Base-by-base conservation (phyloP, 2,113 vertebrate species). In the Xiphorhynchus elegans region DNA sequence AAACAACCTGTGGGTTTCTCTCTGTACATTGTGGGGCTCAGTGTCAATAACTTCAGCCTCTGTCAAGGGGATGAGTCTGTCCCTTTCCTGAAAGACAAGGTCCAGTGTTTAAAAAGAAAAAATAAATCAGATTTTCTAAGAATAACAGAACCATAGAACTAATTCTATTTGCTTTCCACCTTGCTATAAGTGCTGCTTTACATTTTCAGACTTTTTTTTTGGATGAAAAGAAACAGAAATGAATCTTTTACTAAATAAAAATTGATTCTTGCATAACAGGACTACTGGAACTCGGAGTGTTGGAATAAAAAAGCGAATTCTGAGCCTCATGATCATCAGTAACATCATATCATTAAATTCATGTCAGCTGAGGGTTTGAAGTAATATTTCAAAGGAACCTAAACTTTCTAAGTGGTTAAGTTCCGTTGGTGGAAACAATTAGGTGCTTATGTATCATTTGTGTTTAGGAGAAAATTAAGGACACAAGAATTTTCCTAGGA, bases 191-290 rank as follows among this genome's bases (percentile, higher is more conserved):
- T 37, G 35, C 47, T 90, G 13, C 50, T 90, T 85, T 63, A 77
- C 7, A 46, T 77, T 92, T 79, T 55, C 25, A 33, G 53, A 24
- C 3, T 35, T 35, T 67, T 90, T 87, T 88, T 82, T 42, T 55
- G 42, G 10, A 50, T 77, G 17, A 39, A 86, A 26, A 13, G 17
- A 39, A 86, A 25, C 13, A 92, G 53, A 70, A 95, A 39, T 1
- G 77, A 68, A 68, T 81, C 26, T 80, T 82, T 77, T n/a, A 53
- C 50, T 77, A 77, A 77, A 89, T 93, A 92, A 92, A 92, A 96
- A 77, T 77, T 55, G 59, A 80, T 81, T 33, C 42, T 84, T 92
- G 26, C 35, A 39, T 77, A 92, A 70, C 31, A 53, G 47, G 46
- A 55, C 28, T 89, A 77, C 74, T 55, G 68, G 63, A 94, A 53